Conservation (phyloP, 1,140 invertebrate genomes). For the Chlorops oryzae region DNA sequence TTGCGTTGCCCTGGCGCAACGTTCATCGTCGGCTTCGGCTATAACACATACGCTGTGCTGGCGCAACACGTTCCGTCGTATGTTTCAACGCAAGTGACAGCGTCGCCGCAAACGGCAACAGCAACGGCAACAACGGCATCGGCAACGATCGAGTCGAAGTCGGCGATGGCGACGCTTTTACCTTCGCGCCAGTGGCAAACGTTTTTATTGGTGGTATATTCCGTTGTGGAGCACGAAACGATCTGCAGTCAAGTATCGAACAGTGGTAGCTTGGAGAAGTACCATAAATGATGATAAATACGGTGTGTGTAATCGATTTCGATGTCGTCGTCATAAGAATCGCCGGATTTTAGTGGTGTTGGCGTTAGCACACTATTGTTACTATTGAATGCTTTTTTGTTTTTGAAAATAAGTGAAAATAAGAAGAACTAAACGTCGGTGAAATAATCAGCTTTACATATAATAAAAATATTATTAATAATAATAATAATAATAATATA, state of each 20-base stretch:
- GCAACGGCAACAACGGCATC: constrained; percentile 4
- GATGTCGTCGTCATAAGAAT: constrained; percentile 2
- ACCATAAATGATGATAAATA: too few relatives aligned
- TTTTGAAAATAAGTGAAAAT: constrained; percentile 5
- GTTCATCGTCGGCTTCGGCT: neutral
- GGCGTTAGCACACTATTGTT: constrained; percentile 3
- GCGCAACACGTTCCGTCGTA: constrained; percentile 8
- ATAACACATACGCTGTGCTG: constrained; percentile 1
- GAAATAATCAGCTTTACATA: too few relatives aligned
- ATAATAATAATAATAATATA: too few relatives aligned
- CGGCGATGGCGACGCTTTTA: constrained; percentile 4
- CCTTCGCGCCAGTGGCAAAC: too few relatives aligned
- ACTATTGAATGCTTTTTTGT: constrained; percentile 5
- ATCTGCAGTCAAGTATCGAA: too few relatives aligned
- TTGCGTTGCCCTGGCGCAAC: too few relatives aligned
- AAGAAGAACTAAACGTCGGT: too few relatives aligned
- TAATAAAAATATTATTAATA: too few relatives aligned
- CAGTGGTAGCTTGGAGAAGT: too few relatives aligned
- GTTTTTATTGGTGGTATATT: too few relatives aligned
- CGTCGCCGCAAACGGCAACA: constrained; percentile 1
- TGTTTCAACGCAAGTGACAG: constrained; percentile 11
- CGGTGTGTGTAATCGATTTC: too few relatives aligned
- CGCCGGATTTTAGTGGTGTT: constrained; percentile 7
- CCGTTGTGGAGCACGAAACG: too few relatives aligned
- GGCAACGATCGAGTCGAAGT: constrained; percentile 4